Base-by-base conservation (phyloP, 2,888 invertebrate species). In the Dryobota labecula region DNA sequence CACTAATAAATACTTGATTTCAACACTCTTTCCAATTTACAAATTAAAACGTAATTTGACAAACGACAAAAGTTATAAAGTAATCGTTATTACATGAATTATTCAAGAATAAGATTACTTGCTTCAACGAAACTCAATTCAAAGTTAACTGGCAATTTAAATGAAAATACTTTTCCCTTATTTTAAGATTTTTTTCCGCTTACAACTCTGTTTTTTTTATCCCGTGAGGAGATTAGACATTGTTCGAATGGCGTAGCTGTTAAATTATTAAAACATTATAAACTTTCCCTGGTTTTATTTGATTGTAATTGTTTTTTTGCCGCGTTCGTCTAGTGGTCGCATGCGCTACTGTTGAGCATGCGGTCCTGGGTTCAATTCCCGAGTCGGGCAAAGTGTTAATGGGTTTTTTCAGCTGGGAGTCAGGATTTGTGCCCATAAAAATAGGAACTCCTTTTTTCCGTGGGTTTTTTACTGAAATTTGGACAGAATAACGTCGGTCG, bases 71-170 rank as follows among this genome's bases (percentile, higher is more conserved):
- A 70, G 71, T 75, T 84, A 87, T 76, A 83, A 82, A 80, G 75
- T 87, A 86, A 87, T 85, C 82, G 78, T 82, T 86, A 84, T 84
- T 78, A 77, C 78, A 89, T 89, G 87, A 89, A 89, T 89, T 82
- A 89, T 89, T 88, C 89, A 91, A 78, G 86, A 90, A 90, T 89
- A 87, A 87, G 89, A 91, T 91, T 89, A 89, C 89, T 88, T 84
- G 90, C 88, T 91, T 90, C 88, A 90, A 89, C 89, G 88, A 90
- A 91, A 92, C 89, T 92, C 92, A 89, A 92, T 91, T 90, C 90
- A 87, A 92, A 92, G 89, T 92, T 91, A 89, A 87, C 87, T 88
- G 89, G 82, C 88, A 89, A 90, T 92, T 90, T 91, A 91, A 91
- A 93, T 93, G 90, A 92, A 93, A 93, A 88, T 89, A 83, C 84